These are phyloP conservation scores for Octodonta nipae DNA, from an alignment of 2,888 invertebrate species.

Conservation along the genomic window DNA sequence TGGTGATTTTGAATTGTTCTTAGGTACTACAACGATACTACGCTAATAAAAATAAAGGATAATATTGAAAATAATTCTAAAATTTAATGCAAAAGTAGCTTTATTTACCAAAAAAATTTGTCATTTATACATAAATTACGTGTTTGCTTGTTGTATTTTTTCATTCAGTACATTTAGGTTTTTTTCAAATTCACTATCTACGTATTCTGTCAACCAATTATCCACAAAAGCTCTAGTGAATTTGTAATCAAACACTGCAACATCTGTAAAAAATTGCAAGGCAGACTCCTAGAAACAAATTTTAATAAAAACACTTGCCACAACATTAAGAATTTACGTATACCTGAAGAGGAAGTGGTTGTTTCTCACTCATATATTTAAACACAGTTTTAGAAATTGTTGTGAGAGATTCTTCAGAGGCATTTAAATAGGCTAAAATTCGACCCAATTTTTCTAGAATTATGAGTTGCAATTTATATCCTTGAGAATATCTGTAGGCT, in stretches of 20 bases:
- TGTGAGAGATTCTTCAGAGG: conserved; percentile 35
- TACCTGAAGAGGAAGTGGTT: conserved; percentile 53
- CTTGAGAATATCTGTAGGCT: conserved; percentile 44
- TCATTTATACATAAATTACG: too few species aligned
- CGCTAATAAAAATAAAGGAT: too few species aligned
- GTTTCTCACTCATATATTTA: conserved; percentile 45
- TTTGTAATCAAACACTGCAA: not conserved
- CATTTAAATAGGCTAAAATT: conserved; percentile 37
- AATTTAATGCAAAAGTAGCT: too few species aligned
- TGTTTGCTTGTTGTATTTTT: too few species aligned
- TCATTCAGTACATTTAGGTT: too few species aligned
- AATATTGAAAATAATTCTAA: too few species aligned
- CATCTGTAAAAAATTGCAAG: not conserved
- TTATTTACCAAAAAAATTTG: too few species aligned
- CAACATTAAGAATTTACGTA: not conserved
- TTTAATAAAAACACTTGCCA: too few species aligned
- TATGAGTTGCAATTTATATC: conserved; percentile 42
- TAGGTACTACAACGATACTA: too few species aligned
- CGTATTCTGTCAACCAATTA: not conserved
- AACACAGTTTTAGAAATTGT: conserved; percentile 35
- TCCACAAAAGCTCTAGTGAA: not conserved
- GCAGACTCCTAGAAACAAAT: not conserved
- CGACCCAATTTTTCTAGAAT: conserved; percentile 38
- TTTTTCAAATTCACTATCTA: not conserved
- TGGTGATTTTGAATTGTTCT: too few species aligned